Percentiles rank a stretch among this genome's conserved stretches.
Evolutionary conservation across 2,113 vertebrate genomes (phyloP).

Genomic region (Cyprinus carpio): DNA sequence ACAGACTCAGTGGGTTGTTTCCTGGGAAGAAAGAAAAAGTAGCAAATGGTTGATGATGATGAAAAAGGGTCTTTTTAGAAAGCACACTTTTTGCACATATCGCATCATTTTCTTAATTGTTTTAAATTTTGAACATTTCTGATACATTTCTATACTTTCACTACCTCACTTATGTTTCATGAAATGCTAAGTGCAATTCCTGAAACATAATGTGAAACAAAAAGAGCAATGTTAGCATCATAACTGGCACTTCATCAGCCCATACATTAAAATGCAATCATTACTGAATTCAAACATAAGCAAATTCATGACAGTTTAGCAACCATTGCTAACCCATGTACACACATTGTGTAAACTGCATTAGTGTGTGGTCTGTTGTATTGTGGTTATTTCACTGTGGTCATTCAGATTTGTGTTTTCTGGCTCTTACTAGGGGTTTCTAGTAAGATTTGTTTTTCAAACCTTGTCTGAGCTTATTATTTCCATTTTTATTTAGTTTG

Average conservation of each 20-base stretch:
- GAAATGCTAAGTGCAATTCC: not conserved
- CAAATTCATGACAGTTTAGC: not conserved
- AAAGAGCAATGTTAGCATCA: not conserved
- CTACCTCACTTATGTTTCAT: not conserved
- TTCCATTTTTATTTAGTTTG: not conserved
- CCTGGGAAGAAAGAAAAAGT: not conserved
- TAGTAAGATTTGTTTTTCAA: constrained; percentile 19
- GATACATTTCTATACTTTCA: not conserved
- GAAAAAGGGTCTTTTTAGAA: not conserved
- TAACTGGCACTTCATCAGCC: not conserved
- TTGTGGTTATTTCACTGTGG: not conserved
- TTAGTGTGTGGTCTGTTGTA: not conserved
- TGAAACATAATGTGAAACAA: not conserved
- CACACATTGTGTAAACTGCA: not conserved
- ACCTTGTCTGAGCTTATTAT: constrained; percentile 8
- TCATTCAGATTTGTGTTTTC: constrained; percentile 1
- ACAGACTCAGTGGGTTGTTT: not conserved
- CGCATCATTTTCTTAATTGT: not conserved
- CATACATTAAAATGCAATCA: not conserved
- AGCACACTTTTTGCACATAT: not conserved
- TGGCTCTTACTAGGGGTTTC: not conserved
- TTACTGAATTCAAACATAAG: not conserved
- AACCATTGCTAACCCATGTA: not conserved
- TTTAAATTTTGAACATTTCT: not conserved
- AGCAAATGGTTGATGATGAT: not conserved